Evolutionary conservation across 2,113 vertebrate genomes (phyloP).

Genomic region (Heliornis fulica): DNA sequence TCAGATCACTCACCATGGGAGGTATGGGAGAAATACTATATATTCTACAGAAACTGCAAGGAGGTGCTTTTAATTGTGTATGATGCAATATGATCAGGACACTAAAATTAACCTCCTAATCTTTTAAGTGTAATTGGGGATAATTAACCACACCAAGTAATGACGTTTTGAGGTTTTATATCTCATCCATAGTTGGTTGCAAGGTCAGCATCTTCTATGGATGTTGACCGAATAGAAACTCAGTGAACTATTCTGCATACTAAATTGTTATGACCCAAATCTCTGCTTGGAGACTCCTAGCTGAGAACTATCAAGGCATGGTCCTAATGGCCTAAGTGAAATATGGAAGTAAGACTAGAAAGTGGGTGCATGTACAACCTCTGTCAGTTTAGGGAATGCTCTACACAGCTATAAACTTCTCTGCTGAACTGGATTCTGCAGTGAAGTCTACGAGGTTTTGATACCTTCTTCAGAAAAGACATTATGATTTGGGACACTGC

Average conservation of each 20-base stretch:
- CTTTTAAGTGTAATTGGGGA: neutral
- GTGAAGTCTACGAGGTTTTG: neutral
- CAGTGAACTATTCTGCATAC: neutral
- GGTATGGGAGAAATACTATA: neutral
- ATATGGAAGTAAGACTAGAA: neutral
- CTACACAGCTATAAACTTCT: neutral
- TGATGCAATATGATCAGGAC: neutral
- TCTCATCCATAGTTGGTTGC: neutral
- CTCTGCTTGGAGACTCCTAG: neutral
- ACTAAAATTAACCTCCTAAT: neutral
- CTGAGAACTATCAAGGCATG: neutral
- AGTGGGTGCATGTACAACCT: neutral
- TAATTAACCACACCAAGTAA: neutral
- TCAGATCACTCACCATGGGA: neutral
- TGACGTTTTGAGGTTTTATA: neutral
- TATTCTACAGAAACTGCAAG: neutral
- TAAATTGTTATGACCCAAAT: neutral
- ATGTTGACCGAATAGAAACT: neutral
- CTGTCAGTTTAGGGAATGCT: neutral
- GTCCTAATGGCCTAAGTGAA: neutral
- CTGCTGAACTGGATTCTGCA: neutral
- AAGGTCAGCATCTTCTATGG: neutral
- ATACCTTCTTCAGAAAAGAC: neutral
- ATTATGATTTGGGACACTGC: neutral
- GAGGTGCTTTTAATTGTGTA: neutral